Conservation (phyloP, 2,888 invertebrate genomes). For the Aromia moschata region DNA sequence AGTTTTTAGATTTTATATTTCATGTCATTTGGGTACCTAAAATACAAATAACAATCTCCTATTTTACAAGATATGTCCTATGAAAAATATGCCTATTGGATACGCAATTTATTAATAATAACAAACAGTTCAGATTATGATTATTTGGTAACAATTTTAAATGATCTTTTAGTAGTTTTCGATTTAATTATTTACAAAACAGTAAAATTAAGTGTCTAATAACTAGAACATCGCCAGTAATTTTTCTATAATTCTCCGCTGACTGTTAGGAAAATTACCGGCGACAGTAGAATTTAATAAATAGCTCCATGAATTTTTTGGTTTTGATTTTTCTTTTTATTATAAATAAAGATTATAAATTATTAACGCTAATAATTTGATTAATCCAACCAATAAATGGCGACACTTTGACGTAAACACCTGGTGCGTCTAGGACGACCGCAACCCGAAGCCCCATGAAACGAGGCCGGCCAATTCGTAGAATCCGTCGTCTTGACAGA, state of each 20-base stretch:
- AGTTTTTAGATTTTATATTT: neutral
- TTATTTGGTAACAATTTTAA: constrained; percentile 56
- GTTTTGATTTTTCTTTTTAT: constrained; percentile 28
- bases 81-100: constrained; percentile 1
- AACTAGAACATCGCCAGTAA: constrained; percentile 29
- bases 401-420: constrained; percentile 96
- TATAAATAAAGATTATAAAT: constrained; percentile 68
- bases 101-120: constrained; percentile 30
- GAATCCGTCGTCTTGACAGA: constrained; percentile 92
- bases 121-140: constrained; percentile 38
- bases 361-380: constrained; percentile 95
- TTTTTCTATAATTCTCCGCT: constrained; percentile 17
- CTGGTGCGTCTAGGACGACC: constrained; percentile 93
- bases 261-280: constrained; percentile 5
- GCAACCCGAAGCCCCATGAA: constrained; percentile 95
- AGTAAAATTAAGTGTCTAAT: constrained; percentile 15
- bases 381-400: constrained; percentile 97
- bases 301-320: constrained; percentile 38
- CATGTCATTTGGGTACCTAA: neutral
- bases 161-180: constrained; percentile 38
- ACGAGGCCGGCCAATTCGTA: constrained; percentile 93
- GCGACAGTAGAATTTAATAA: constrained; percentile 24
- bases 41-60: neutral
- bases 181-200: constrained; percentile 35
- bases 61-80: constrained; percentile 2